Evolutionary conservation across 2,797 vertebrate species (phyloP).

Genomic region (Todus mexicanus): DNA sequence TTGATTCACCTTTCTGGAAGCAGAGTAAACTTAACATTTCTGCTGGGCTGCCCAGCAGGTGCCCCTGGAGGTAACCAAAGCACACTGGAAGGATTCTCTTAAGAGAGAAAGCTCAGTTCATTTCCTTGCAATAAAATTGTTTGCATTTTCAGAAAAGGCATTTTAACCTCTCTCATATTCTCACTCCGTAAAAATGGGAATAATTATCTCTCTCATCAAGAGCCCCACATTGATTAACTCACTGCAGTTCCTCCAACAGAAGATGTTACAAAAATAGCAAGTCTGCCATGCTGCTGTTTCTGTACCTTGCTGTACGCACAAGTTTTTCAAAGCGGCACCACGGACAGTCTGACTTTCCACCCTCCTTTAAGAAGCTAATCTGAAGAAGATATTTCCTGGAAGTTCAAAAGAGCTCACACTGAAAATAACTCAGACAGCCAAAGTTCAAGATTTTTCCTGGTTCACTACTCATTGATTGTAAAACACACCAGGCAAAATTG

Average conservation of each 20-base stretch:
- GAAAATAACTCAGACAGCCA: background rate
- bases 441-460: background rate
- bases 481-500: background rate
- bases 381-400: background rate
- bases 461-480: background rate
- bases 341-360: background rate
- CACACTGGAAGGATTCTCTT: rapidly evolving
- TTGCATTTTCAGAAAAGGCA: background rate
- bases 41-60: background rate
- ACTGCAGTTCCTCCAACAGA: background rate
- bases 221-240: background rate
- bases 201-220: background rate
- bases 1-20: background rate
- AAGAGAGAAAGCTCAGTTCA: background rate
- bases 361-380: background rate
- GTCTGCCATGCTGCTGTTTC: background rate
- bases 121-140: background rate
- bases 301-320: background rate
- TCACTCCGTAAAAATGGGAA: background rate
- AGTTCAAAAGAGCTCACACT: rapidly evolving
- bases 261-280: background rate
- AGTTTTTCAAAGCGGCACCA: background rate
- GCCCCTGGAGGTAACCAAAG: background rate
- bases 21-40: background rate
- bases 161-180: background rate